A percentile compares a stretch with the other conserved stretches of the same genome.
phyloP scores from a whole-genome alignment of 64 coral and sea anemone species.

The Dendronephthya gigantea region DNA sequence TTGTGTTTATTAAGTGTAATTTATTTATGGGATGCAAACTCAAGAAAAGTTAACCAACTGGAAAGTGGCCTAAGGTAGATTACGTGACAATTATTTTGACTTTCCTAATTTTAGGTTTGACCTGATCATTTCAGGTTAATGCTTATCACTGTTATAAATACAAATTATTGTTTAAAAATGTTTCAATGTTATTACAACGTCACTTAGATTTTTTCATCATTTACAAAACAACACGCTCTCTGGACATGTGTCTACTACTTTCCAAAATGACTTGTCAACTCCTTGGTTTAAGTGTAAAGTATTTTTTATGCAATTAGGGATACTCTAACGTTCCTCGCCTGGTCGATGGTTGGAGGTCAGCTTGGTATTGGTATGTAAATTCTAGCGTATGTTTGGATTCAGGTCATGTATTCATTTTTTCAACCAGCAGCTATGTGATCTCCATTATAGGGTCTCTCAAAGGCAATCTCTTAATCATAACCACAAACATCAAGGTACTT shows the following conservation, averaged over 20 bases:
- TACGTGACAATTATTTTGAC: too few species aligned
- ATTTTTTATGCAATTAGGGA: conserved; percentile 40
- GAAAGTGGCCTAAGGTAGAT: conserved; percentile 89
- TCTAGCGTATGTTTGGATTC: neutral
- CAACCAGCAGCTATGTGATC: neutral
- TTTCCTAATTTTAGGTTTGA: too few species aligned
- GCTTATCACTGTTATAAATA: too few species aligned
- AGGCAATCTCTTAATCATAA: conserved; percentile 97
- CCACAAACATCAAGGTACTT: conserved; percentile 98
- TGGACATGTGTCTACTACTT: neutral
- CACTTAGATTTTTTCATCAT: too few species aligned
- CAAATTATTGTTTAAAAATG: too few species aligned
- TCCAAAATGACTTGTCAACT: neutral
- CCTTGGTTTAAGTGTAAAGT: neutral
- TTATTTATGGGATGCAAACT: conserved; percentile 95
- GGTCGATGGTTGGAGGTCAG: conserved; percentile 91
- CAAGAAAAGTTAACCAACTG: conserved; percentile 66
- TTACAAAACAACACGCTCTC: too few species aligned
- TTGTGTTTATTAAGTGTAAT: conserved; percentile 45
- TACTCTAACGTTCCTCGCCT: conserved; percentile 65
- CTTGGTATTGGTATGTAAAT: conserved; percentile 64
- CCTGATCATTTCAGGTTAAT: too few species aligned
- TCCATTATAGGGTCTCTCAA: conserved; percentile 61
- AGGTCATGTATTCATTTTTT: neutral
- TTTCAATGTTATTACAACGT: too few species aligned